phyloP scores from a whole-genome alignment of 1,140 invertebrate genomes.

The Scaptodrosophila lebanonensis region DNA sequence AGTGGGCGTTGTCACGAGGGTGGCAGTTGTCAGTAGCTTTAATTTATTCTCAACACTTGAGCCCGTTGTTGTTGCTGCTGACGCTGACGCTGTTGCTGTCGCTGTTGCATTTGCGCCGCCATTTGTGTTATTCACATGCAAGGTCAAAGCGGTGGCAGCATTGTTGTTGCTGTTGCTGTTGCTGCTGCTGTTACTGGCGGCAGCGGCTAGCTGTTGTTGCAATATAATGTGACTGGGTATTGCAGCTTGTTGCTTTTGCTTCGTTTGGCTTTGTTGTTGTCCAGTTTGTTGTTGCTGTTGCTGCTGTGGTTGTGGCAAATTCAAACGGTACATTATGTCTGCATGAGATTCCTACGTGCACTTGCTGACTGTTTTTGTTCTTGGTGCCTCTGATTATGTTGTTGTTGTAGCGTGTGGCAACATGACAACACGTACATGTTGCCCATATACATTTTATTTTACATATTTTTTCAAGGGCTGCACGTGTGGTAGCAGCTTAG shows the following conservation, averaged over 20 bases:
- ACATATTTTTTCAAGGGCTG: slow-evolving; percentile 38
- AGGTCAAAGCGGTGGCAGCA: slow-evolving; percentile 39
- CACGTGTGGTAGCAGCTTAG: slow-evolving; percentile 3
- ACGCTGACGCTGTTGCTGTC: slow-evolving; percentile 24
- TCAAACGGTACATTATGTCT: slow-evolving; percentile 69
- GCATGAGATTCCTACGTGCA: slow-evolving; percentile 28
- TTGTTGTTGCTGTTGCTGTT: no score
- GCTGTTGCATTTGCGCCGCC: slow-evolving; percentile 40
- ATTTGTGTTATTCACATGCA: slow-evolving; percentile 50
- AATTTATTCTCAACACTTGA: slow-evolving; percentile 54
- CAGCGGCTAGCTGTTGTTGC: slow-evolving; percentile 66
- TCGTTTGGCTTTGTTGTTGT: slow-evolving; percentile 29
- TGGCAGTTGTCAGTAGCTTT: slow-evolving; percentile 62
- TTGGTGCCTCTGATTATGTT: no score
- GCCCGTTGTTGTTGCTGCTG: slow-evolving; percentile 19
- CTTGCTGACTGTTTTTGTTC: slow-evolving; percentile 30
- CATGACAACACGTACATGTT: slow-evolving; percentile 63
- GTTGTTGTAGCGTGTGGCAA: slow-evolving; percentile 38
- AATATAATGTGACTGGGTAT: slow-evolving; percentile 67
- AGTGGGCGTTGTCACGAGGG: slow-evolving; percentile 13
- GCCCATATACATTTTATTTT: slow-evolving; percentile 47
- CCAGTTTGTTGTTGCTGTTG: slow-evolving; percentile 29
- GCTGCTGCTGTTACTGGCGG: slow-evolving; percentile 30
- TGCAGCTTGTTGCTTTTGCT: slow-evolving; percentile 37
- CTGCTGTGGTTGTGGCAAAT: slow-evolving; percentile 38